A percentile compares a stretch with the other conserved stretches of the same genome.
phyloP scores from a whole-genome alignment of 2,888 invertebrate species.

The Alloscopus bannaensis region DNA sequence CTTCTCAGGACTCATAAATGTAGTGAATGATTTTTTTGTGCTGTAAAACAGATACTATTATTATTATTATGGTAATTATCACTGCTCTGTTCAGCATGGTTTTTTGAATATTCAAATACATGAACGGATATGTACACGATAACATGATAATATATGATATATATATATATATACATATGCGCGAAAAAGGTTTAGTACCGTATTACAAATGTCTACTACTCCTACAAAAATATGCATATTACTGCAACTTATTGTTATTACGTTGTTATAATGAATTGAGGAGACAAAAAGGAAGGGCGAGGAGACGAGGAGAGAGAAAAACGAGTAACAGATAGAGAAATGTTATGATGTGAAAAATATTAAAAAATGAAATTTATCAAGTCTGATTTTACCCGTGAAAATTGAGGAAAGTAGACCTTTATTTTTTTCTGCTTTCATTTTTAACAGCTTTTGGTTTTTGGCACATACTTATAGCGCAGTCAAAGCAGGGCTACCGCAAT shows the following conservation, averaged over 20 bases:
- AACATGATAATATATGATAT: no score
- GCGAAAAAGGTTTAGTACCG: neutral
- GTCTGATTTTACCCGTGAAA: conserved; percentile 58
- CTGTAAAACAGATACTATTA: no score
- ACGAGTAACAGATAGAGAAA: neutral
- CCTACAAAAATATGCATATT: neutral
- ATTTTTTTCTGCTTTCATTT: conserved; percentile 19
- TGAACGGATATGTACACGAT: no score
- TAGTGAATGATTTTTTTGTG: conserved; percentile 1
- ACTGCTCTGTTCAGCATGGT: no score
- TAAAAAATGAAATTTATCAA: conserved; percentile 42
- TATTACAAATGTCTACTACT: neutral
- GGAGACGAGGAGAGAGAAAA: neutral
- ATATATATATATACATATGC: neutral
- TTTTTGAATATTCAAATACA: no score
- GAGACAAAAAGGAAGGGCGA: neutral
- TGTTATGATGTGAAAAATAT: conserved; percentile 15
- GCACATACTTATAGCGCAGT: neutral
- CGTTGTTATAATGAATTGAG: no score
- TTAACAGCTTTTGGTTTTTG: neutral
- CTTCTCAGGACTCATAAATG: conserved; percentile 3
- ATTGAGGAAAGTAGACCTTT: conserved; percentile 6
- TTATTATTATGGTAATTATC: no score
- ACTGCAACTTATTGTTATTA: neutral
- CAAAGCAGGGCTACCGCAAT: no score